Conservation (phyloP, 1,140 invertebrate species). For the Drosophila arizonae region DNA sequence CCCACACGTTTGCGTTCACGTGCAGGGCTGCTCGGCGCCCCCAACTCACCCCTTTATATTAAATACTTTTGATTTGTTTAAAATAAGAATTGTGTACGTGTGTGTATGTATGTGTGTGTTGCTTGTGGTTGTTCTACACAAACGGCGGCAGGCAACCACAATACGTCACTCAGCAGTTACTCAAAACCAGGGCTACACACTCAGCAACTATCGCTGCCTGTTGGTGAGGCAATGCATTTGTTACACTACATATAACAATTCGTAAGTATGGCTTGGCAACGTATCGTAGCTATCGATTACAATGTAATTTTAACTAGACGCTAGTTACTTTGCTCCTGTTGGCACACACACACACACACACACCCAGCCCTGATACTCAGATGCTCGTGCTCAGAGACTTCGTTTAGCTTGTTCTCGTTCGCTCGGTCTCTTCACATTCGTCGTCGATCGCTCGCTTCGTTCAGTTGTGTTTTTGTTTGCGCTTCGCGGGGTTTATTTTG, state of each 20-base stretch:
- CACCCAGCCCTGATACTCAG: constrained; percentile 41
- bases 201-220: not conserved
- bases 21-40: constrained; percentile 47
- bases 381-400: constrained; percentile 29
- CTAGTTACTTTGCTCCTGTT: constrained; percentile 49
- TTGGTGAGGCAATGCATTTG: not conserved
- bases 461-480: constrained; percentile 52
- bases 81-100: constrained; percentile 48
- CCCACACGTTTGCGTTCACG: constrained; percentile 69
- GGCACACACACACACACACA: constrained; percentile 21
- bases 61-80: constrained; percentile 67
- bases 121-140: constrained; percentile 47
- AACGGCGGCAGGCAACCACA: constrained; percentile 40
- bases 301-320: not conserved
- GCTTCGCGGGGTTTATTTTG: constrained; percentile 9
- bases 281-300: constrained; percentile 10
- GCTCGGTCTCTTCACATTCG: constrained; percentile 53
- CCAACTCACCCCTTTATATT: constrained; percentile 3
- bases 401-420: constrained; percentile 42
- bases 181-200: constrained; percentile 43
- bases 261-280: not conserved
- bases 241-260: not conserved
- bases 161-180: constrained; percentile 59
- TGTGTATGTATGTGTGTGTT: constrained; percentile 33
- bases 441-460: constrained; percentile 67